Conservation (phyloP, 2,888 invertebrate species). For the Ferrisia virgata region DNA sequence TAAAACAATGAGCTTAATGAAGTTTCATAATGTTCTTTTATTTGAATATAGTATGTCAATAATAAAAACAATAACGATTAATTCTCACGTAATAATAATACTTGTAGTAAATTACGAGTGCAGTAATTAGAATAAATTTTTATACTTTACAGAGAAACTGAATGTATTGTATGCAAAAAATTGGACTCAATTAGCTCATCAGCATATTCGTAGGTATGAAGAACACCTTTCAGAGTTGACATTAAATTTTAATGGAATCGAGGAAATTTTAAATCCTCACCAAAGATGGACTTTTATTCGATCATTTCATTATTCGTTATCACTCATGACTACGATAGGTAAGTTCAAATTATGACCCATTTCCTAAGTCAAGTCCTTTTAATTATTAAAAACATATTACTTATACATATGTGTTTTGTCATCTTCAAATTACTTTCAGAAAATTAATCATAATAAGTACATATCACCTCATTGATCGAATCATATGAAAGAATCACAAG, state of each 20-base stretch:
- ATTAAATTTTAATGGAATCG: background rate
- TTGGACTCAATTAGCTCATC: slow-evolving; percentile 1
- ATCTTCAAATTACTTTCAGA: no score
- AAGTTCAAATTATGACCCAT: background rate
- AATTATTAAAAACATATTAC: no score
- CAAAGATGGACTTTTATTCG: slow-evolving; percentile 2
- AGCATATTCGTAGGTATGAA: slow-evolving; percentile 2
- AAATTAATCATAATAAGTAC: no score
- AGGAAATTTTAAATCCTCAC: slow-evolving; percentile 9
- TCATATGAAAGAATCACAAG: background rate
- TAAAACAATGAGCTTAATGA: background rate
- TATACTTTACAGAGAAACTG: background rate
- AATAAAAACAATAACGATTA: no score
- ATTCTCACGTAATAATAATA: no score
- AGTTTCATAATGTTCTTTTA: no score
- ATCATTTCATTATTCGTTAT: slow-evolving; percentile 18
- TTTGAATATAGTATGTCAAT: no score
- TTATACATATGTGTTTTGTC: no score
- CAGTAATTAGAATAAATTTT: background rate
- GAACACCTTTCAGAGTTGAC: background rate
- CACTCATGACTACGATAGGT: slow-evolving; percentile 1
- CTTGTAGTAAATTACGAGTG: background rate
- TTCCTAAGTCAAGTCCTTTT: no score
- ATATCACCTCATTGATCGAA: no score
- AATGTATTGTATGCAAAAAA: slow-evolving; percentile 16